These are phyloP conservation scores for Pseudomyrmex sp. DNA, from an alignment of 1,140 invertebrate species.

Conservation along the genomic window DNA sequence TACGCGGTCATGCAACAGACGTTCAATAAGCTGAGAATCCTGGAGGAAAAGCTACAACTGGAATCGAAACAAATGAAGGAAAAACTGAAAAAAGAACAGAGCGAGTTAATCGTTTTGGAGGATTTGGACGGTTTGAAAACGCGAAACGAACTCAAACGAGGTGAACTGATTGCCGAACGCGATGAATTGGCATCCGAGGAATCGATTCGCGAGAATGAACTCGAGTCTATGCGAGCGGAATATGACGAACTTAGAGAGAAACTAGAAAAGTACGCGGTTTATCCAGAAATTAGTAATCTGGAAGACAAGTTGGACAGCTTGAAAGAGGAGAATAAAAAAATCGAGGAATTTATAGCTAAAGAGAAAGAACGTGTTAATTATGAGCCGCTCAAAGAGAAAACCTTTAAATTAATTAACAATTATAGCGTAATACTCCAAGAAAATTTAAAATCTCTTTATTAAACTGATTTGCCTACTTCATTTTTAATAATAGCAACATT, in stretches of 20 bases:
- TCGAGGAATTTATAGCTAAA: conserved; percentile 72
- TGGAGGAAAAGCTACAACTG: conserved; percentile 77
- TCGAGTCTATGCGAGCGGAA: conserved; percentile 69
- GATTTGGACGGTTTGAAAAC: conserved; percentile 74
- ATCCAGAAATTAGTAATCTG: conserved; percentile 78
- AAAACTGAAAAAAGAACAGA: conserved; percentile 70
- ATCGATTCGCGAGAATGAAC: conserved; percentile 66
- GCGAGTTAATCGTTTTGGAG: conserved; percentile 72
- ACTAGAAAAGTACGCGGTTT: conserved; percentile 79
- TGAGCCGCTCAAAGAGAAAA: conserved; percentile 64
- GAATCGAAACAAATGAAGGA: conserved; percentile 76
- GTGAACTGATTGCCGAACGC: conserved; percentile 71
- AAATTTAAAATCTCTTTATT: conserved; percentile 74
- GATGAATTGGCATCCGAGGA: conserved; percentile 73
- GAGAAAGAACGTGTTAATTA: conserved; percentile 75
- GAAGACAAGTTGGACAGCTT: conserved; percentile 79
- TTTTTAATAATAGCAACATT: not conserved
- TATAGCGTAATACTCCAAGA: conserved; percentile 74
- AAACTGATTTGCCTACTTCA: conserved; percentile 12
- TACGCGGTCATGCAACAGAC: conserved; percentile 75
- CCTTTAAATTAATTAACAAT: conserved; percentile 63
- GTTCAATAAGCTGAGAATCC: conserved; percentile 77
- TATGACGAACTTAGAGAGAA: conserved; percentile 75
- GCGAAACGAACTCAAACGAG: conserved; percentile 71
- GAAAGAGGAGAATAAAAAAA: conserved; percentile 72